A percentile compares a stretch with the other conserved stretches of the same genome.
Conservation (phyloP, 2,888 invertebrate species). For the Pammene aurita region DNA sequence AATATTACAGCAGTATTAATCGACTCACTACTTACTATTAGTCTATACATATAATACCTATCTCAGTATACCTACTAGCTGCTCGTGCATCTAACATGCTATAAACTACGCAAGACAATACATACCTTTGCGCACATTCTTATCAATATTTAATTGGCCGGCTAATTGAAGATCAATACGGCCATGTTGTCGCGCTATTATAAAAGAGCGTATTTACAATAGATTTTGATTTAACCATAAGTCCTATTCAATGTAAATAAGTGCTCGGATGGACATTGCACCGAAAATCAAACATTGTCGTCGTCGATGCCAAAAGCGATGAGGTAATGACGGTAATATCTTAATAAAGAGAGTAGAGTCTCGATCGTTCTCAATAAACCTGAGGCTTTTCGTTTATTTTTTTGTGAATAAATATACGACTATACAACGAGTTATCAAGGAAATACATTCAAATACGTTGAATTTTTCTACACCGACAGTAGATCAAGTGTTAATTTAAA, state of each 20-base stretch:
- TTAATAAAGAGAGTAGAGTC: neutral
- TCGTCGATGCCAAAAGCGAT: constrained; percentile 12
- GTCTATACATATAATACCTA: neutral
- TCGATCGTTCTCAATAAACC: no score
- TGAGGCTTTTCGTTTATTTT: neutral
- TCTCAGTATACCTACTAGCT: no score
- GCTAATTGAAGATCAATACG: constrained; percentile 39
- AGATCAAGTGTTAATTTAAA: neutral
- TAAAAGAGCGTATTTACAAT: constrained; percentile 11
- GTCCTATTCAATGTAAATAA: neutral
- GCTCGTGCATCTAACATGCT: neutral
- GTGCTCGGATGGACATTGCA: constrained; percentile 8
- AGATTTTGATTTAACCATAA: neutral
- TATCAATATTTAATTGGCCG: constrained; percentile 33
- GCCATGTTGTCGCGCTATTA: neutral
- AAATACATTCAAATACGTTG: no score
- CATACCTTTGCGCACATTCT: constrained; percentile 11
- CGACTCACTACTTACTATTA: neutral
- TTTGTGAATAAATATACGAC: no score
- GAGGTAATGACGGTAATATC: neutral
- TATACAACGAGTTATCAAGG: no score
- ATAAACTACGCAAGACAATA: constrained; percentile 3
- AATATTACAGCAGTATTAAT: neutral
- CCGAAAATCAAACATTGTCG: neutral
- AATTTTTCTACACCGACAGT: neutral